Evolutionary conservation across 2,888 invertebrate genomes (phyloP), one percentile per base, ranked within the genome.

Genomic region (Erannis defoliaria): DNA sequence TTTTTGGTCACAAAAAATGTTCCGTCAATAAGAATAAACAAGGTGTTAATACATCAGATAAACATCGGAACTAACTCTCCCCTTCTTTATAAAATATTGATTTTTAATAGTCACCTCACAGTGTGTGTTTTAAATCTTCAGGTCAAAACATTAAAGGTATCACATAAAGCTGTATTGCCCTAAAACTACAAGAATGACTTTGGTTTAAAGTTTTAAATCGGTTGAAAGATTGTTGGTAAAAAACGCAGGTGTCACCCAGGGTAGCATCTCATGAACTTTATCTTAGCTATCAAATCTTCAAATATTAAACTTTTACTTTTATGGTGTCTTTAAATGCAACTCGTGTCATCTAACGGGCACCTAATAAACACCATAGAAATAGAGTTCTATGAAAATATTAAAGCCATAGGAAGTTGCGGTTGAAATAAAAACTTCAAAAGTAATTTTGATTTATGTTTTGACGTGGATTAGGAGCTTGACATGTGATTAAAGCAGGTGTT

Each of bases 221-320:
- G 0, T 21, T 62, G 26, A 29, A 4, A 2, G 1, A 19, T n/a
- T 51, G 60, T 61, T 68, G n/a, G 53, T 76, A 80, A 82, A 73
- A 77, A 81, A 76, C 86, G 89, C 93, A 93, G 92, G 93, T 92
- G 92, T 83, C 80, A 82, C 10, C 2, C 83, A 75, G 72, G 76
- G 84, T 80, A 79, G 83, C 78, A 83, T 81, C 77, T 73, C 78
- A 75, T 84, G 77, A 72, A 73, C 75, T 82, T 85, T 90, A 91
- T 93, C 91, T 90, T 83, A 81, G 86, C 85, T 86, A 86, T 89
- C 81, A 68, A 78, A 90, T 93, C 90, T 88, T 80, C 73, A 83
- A 88, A 89, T 88, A 88, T 86, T 80, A 85, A 85, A 90, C 88
- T 91, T 88, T 91, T 93, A 90, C 89, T 92, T 91, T 91, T 90